Evolutionary conservation across 2,797 vertebrate species (phyloP).

Genomic region (Enteromius thamalakanensis): DNA sequence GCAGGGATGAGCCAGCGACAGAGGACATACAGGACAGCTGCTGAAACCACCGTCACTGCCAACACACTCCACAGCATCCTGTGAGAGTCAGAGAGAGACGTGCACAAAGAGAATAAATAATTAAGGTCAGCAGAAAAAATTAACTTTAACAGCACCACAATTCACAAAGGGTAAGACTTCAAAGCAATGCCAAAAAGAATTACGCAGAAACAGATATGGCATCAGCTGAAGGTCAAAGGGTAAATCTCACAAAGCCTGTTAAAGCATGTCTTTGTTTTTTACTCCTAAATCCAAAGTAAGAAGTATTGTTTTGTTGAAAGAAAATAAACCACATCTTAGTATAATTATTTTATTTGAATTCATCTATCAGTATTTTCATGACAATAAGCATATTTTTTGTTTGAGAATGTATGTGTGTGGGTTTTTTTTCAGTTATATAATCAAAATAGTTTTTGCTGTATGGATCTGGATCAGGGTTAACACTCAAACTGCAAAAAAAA

Average conservation of each 20-base stretch:
- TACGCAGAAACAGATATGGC: neutral
- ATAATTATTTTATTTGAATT: neutral
- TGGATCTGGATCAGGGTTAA: neutral
- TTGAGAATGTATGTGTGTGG: no score
- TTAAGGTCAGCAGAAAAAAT: conserved; percentile 2
- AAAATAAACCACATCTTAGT: neutral
- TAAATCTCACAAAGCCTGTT: neutral
- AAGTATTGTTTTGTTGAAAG: neutral
- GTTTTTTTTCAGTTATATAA: neutral
- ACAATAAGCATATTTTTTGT: neutral
- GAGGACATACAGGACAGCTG: conserved; percentile 53
- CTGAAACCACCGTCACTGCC: conserved; percentile 28
- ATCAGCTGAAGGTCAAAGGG: neutral
- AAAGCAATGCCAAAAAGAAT: neutral
- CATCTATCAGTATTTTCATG: neutral
- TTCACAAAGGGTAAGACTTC: neutral
- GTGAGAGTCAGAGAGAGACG: conserved; percentile 12
- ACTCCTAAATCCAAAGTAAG: neutral
- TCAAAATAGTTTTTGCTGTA: neutral
- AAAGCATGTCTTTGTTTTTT: neutral
- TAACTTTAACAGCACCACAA: neutral
- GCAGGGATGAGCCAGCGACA: conserved; percentile 54
- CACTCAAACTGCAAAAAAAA: neutral
- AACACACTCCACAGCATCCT: conserved; percentile 63
- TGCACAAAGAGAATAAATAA: neutral